Percentiles rank a stretch among this genome's conserved stretches.
These are phyloP conservation scores for Pararge aegeria DNA, from an alignment of 1,140 invertebrate species.

Conservation along the genomic window DNA sequence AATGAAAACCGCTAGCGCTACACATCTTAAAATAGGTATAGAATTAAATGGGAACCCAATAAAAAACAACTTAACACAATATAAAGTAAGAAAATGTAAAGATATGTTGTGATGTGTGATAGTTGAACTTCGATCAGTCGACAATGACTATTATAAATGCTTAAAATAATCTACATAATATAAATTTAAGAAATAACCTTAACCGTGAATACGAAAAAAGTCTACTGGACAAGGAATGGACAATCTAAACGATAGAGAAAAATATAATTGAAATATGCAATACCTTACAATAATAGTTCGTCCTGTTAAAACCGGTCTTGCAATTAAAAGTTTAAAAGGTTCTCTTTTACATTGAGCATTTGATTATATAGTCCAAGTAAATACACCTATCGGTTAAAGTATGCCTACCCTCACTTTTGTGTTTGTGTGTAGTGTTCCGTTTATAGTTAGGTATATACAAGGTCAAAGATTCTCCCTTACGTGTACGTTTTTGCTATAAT, in stretches of 20 bases:
- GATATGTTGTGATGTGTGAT: conserved; percentile 23
- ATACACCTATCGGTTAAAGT: conserved; percentile 28
- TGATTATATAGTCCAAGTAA: conserved; percentile 39
- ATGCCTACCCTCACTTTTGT: conserved; percentile 38
- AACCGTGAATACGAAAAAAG: conserved; percentile 47
- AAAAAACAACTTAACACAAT: neutral
- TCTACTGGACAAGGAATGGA: conserved; percentile 72
- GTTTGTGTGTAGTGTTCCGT: conserved; percentile 39
- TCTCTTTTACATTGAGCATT: conserved; percentile 56
- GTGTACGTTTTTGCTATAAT: conserved; percentile 14
- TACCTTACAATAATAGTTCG: conserved; percentile 41
- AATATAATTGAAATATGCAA: conserved; percentile 28
- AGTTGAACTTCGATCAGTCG: conserved; percentile 53
- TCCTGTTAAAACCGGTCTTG: conserved; percentile 43
- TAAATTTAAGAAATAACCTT: conserved; percentile 46
- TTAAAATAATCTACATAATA: conserved; percentile 60
- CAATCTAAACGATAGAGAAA: conserved; percentile 44
- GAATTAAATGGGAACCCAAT: conserved; percentile 50
- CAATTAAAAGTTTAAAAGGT: conserved; percentile 79
- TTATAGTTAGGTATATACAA: conserved; percentile 27
- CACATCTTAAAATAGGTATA: conserved; percentile 43
- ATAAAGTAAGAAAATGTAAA: conserved; percentile 34
- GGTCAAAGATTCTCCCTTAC: conserved; percentile 19
- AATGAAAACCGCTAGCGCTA: conserved; percentile 11
- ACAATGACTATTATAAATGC: conserved; percentile 64